Evolutionary conservation across 2,888 invertebrate species (phyloP).

Genomic region (Dicranocentrus wangi): DNA sequence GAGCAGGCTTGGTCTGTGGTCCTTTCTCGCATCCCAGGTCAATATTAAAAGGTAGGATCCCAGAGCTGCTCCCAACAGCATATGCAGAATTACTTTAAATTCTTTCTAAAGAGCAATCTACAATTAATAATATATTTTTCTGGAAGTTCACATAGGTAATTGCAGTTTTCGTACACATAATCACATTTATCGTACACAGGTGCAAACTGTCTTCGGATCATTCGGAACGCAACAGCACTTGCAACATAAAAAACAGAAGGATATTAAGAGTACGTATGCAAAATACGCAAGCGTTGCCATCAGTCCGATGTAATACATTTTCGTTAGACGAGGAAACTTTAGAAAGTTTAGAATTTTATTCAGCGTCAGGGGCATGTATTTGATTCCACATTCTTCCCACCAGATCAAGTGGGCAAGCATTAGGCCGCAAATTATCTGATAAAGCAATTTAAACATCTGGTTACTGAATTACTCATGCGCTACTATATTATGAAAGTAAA

Average conservation of each 20-base stretch:
- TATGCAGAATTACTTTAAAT: conserved; percentile 3
- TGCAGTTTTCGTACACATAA: not conserved
- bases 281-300: conserved; percentile 10
- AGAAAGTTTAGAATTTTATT: not conserved
- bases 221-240: conserved; percentile 13
- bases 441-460: too few relatives aligned
- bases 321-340: not conserved
- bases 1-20: not conserved
- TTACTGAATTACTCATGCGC: too few relatives aligned
- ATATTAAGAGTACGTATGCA: not conserved
- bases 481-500: not conserved
- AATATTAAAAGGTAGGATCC: not conserved
- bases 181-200: conserved; percentile 18
- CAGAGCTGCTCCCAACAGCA: conserved; percentile 12
- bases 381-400: conserved; percentile 32
- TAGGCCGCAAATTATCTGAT: not conserved
- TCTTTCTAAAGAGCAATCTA: conserved; percentile 22
- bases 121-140: too few relatives aligned
- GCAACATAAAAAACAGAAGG: conserved; percentile 18
- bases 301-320: not conserved
- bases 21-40: not conserved
- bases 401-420: conserved; percentile 22
- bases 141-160: too few relatives aligned
- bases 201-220: not conserved
- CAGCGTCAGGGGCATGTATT: not conserved